phyloP scores from a whole-genome alignment of 2,113 vertebrate genomes.

The Antennarius striatus region DNA sequence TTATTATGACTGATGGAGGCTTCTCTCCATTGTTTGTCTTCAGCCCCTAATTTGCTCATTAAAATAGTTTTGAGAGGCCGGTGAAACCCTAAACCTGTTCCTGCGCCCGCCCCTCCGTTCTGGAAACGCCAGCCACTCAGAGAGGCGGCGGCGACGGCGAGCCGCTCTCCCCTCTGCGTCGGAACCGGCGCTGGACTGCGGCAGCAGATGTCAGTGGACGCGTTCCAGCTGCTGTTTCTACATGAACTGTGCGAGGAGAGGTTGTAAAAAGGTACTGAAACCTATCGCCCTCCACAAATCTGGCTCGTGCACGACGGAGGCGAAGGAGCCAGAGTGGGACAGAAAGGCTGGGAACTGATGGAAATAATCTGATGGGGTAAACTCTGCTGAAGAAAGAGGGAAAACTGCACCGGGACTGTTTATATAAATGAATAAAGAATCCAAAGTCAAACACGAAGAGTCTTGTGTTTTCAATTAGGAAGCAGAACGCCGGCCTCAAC shows the following conservation, averaged over 20 bases:
- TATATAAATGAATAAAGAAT: too few relatives aligned
- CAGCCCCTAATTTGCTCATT: constrained; percentile 38
- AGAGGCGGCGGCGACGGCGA: neutral
- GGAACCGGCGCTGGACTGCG: constrained; percentile 30
- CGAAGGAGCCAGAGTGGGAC: constrained; percentile 11
- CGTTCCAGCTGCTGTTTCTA: constrained; percentile 65
- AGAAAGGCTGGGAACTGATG: constrained; percentile 17
- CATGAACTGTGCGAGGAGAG: constrained; percentile 40
- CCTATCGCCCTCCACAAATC: constrained; percentile 38
- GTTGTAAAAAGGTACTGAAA: constrained; percentile 60
- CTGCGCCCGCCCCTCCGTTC: constrained; percentile 45
- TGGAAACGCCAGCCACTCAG: constrained; percentile 52
- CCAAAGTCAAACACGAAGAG: neutral
- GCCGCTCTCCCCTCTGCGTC: constrained; percentile 33
- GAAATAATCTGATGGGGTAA: constrained; percentile 1
- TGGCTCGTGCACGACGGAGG: constrained; percentile 29
- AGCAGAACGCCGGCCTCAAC: constrained; percentile 41
- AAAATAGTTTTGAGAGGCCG: constrained; percentile 41
- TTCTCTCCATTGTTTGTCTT: constrained; percentile 36
- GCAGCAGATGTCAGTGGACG: constrained; percentile 67
- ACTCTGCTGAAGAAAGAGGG: too few relatives aligned
- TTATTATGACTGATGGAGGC: constrained; percentile 16
- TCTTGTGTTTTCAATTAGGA: constrained; percentile 76
- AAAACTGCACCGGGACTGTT: too few relatives aligned
- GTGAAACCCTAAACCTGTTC: constrained; percentile 56